Percentiles rank a stretch among this genome's conserved stretches.
These are phyloP conservation scores for Diorhabda elongata DNA, from an alignment of 1,140 invertebrate species.

Conservation along the genomic window DNA sequence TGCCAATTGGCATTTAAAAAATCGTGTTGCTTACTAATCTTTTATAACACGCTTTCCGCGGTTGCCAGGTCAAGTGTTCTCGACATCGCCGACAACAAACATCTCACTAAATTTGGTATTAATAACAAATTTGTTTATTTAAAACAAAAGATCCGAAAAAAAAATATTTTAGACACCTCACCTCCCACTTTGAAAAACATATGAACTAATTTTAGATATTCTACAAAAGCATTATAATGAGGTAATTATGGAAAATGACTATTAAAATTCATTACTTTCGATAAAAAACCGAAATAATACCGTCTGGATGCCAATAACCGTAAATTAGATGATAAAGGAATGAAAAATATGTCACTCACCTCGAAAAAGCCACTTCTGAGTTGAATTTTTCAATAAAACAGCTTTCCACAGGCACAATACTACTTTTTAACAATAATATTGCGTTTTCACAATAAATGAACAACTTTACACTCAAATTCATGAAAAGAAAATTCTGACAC, in stretches of 20 bases:
- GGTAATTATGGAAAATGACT: background rate
- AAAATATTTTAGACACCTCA: slow-evolving; percentile 22
- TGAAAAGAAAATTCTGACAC: slow-evolving; percentile 45
- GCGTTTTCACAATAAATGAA: slow-evolving; percentile 37
- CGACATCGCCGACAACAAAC: slow-evolving; percentile 46
- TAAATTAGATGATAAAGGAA: slow-evolving; percentile 2
- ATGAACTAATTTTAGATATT: slow-evolving; percentile 41
- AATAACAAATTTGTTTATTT: slow-evolving; percentile 23
- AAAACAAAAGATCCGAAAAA: slow-evolving; percentile 3
- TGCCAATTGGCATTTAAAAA: slow-evolving; percentile 9
- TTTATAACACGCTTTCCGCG: slow-evolving; percentile 43
- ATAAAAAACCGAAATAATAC: no score
- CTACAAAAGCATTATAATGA: slow-evolving; percentile 5
- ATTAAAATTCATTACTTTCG: no score
- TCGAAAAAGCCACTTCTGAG: slow-evolving; percentile 37
- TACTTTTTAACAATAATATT: slow-evolving; percentile 25
- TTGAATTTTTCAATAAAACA: slow-evolving; percentile 27
- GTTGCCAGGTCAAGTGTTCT: slow-evolving; percentile 46
- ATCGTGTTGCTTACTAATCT: slow-evolving; percentile 28
- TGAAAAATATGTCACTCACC: slow-evolving; percentile 46
- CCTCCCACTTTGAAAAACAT: slow-evolving; percentile 37
- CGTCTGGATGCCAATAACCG: background rate
- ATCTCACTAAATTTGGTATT: slow-evolving; percentile 39
- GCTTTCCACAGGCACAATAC: slow-evolving; percentile 30
- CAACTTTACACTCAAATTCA: slow-evolving; percentile 42